Percentiles rank a stretch among this genome's conserved stretches.
Conservation (phyloP, 2,888 invertebrate genomes). For the Craniophora ligustri region DNA sequence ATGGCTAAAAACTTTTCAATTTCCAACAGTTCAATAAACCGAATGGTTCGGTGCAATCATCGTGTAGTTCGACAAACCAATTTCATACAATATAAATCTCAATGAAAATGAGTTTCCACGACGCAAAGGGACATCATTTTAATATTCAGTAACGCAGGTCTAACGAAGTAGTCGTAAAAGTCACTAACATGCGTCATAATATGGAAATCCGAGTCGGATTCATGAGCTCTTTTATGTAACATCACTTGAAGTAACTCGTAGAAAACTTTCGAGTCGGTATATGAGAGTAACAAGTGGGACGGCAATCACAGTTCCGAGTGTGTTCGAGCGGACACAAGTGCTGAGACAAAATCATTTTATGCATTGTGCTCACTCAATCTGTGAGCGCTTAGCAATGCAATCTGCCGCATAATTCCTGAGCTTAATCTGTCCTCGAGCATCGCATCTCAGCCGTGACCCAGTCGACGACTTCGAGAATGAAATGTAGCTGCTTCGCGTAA, state of each 20-base stretch:
- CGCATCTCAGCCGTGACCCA: conserved; percentile 40
- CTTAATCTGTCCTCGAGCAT: conserved; percentile 44
- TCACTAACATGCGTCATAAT: conserved; percentile 61
- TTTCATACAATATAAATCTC: conserved; percentile 72
- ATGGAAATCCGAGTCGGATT: conserved; percentile 62
- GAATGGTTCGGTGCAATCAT: conserved; percentile 72
- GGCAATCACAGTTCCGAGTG: conserved; percentile 60
- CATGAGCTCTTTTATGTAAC: conserved; percentile 72
- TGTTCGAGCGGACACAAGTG: conserved; percentile 49
- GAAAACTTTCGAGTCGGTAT: conserved; percentile 71
- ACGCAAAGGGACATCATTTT: conserved; percentile 65
- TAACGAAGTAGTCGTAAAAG: conserved; percentile 60
- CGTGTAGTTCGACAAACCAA: conserved; percentile 71
- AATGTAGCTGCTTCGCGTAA: conserved; percentile 31
- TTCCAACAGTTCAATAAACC: conserved; percentile 70
- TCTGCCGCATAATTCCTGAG: conserved; percentile 52
- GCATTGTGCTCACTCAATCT: conserved; percentile 58
- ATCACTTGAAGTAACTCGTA: conserved; percentile 72
- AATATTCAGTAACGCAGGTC: conserved; percentile 61
- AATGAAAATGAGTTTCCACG: conserved; percentile 65
- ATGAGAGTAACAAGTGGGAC: conserved; percentile 72
- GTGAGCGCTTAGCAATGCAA: conserved; percentile 52
- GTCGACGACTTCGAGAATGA: conserved; percentile 30
- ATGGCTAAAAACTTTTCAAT: conserved; percentile 62
- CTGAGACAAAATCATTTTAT: conserved; percentile 56